These are phyloP conservation scores for Agraylea sexmaculata DNA, from an alignment of 1,140 invertebrate species.

Conservation along the genomic window DNA sequence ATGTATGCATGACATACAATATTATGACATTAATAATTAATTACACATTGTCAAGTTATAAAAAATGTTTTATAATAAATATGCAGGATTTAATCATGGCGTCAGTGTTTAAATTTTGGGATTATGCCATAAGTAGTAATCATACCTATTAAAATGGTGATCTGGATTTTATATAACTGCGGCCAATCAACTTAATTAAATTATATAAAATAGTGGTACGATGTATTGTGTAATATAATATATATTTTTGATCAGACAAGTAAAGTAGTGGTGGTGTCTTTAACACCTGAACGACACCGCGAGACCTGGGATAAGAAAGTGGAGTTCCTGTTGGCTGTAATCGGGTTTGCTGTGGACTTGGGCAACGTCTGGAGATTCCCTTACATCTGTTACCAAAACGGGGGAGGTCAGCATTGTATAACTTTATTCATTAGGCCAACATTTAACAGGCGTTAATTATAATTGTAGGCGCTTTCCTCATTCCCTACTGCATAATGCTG, in stretches of 20 bases:
- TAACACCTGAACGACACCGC: slow-evolving; percentile 46
- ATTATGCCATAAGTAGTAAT: too few species aligned
- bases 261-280: slow-evolving; percentile 47
- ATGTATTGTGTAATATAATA: too few species aligned
- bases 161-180: too few species aligned
- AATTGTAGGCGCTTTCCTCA: slow-evolving; percentile 79
- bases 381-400: slow-evolving; percentile 72
- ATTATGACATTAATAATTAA: too few species aligned
- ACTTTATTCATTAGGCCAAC: background rate
- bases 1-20: too few species aligned
- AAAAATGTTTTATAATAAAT: too few species aligned
- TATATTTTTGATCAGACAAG: slow-evolving; percentile 27
- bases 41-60: too few species aligned
- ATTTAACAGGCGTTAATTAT: slow-evolving; percentile 5
- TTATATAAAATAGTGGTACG: too few species aligned
- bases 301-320: slow-evolving; percentile 77
- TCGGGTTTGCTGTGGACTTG: slow-evolving; percentile 78
- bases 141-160: too few species aligned
- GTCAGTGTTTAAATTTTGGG: too few species aligned
- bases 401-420: slow-evolving; percentile 47
- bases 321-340: slow-evolving; percentile 76
- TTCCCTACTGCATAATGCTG: slow-evolving; percentile 86
- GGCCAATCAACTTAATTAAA: too few species aligned
- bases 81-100: too few species aligned
- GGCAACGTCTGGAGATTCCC: slow-evolving; percentile 74